A percentile compares a stretch with the other conserved stretches of the same genome.
phyloP scores from a whole-genome alignment of 2,113 vertebrate genomes.

The Nerophis ophidion region DNA sequence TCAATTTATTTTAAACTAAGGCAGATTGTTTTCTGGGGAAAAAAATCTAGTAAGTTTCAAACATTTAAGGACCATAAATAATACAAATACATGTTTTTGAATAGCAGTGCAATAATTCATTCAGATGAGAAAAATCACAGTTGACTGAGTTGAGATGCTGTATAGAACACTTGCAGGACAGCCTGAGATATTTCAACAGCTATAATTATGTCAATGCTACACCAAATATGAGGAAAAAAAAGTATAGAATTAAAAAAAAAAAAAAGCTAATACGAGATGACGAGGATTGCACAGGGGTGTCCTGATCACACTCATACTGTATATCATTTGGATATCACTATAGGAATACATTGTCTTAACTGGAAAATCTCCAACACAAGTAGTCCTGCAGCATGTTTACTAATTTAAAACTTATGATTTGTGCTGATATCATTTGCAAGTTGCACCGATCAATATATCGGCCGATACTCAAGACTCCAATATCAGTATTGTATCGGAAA shows the following conservation, averaged over 20 bases:
- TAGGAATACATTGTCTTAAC: no score
- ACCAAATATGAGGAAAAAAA: conserved; percentile 16
- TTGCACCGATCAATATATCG: no score
- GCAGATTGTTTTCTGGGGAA: background rate
- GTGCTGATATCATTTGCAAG: no score
- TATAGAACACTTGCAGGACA: conserved; percentile 16
- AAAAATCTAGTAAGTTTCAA: background rate
- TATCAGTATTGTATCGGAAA: no score
- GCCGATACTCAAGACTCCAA: no score
- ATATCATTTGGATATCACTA: no score
- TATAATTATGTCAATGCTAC: conserved; percentile 21
- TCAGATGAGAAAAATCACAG: conserved; percentile 34
- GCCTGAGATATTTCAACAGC: conserved; percentile 38
- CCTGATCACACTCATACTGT: no score
- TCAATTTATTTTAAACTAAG: conserved; percentile 6
- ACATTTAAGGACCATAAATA: conserved; percentile 49
- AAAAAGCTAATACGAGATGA: conserved; percentile 13
- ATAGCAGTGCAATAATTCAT: conserved; percentile 58
- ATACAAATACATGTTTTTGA: conserved; percentile 27
- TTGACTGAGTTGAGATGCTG: conserved; percentile 22
- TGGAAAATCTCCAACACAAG: no score
- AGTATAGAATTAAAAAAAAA: conserved; percentile 14
- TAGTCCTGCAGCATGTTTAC: no score
- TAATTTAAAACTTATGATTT: no score
- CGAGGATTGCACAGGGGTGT: conserved; percentile 5